phyloP scores from a whole-genome alignment of 1,140 invertebrate species.

The Zaprionus davidi region DNA sequence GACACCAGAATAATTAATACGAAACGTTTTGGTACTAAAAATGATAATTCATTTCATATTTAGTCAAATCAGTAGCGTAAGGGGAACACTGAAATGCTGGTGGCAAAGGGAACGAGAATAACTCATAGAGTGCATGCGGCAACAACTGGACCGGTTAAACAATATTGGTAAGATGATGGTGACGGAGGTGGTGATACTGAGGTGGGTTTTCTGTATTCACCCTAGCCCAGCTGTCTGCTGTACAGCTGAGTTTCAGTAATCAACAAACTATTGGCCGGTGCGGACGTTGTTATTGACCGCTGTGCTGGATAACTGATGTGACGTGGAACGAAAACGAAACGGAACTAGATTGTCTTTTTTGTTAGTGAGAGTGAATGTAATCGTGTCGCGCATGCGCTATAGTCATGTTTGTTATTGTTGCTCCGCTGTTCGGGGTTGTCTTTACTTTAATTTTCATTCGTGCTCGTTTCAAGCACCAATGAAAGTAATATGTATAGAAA shows the following conservation, averaged over 20 bases:
- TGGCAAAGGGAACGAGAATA: too few species aligned
- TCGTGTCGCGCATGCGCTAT: slow-evolving; percentile 76
- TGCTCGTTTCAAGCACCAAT: slow-evolving; percentile 16
- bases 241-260: slow-evolving; percentile 72
- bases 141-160: slow-evolving; percentile 53
- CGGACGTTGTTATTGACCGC: slow-evolving; percentile 55
- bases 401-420: slow-evolving; percentile 19
- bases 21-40: too few species aligned
- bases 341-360: slow-evolving; percentile 23
- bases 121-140: slow-evolving; percentile 12
- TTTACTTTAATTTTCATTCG: slow-evolving; percentile 71
- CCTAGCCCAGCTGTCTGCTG: slow-evolving; percentile 50
- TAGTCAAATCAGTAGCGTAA: too few species aligned
- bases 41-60: too few species aligned
- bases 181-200: slow-evolving; percentile 17
- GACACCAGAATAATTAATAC: too few species aligned
- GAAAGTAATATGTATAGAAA: slow-evolving; percentile 53
- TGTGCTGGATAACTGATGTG: slow-evolving; percentile 30
- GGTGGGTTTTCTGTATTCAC: slow-evolving; percentile 30
- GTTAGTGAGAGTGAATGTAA: slow-evolving; percentile 76
- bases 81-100: too few species aligned
- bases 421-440: slow-evolving; percentile 33
- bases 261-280: slow-evolving; percentile 71
- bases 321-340: slow-evolving; percentile 18
- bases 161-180: neutral